Conservation (phyloP, 2,113 vertebrate species). For the Platysternon megacephalum region DNA sequence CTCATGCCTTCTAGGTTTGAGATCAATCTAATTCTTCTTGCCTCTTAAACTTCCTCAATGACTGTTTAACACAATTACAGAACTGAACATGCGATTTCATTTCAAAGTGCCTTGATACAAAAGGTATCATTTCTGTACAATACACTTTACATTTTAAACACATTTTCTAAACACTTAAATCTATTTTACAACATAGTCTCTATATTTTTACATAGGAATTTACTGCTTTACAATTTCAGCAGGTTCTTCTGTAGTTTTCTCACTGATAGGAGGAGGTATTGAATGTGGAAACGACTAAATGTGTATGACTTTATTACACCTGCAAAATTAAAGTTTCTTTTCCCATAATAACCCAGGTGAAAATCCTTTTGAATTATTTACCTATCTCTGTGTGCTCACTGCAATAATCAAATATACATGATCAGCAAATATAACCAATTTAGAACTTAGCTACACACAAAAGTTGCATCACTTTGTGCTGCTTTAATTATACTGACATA, state of each 20-base stretch:
- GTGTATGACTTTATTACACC: not conserved
- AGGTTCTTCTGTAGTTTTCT: not conserved
- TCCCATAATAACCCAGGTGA: not conserved
- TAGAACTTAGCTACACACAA: not conserved
- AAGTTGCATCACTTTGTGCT: not conserved
- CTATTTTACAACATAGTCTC: not conserved
- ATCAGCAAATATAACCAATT: not conserved
- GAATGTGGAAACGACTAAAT: constrained; percentile 34
- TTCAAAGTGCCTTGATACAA: not conserved
- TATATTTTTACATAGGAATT: not conserved
- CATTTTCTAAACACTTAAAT: not conserved
- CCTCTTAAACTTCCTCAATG: constrained; percentile 4
- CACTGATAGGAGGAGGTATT: not conserved
- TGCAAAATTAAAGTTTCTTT: not conserved
- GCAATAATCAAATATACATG: not conserved
- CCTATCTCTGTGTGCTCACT: not conserved
- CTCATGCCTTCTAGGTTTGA: not conserved
- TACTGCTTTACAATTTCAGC: not conserved
- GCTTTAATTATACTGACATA: not conserved
- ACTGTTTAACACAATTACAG: not conserved
- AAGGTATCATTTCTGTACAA: not conserved
- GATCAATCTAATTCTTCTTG: not conserved
- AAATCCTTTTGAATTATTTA: not conserved
- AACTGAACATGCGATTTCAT: not conserved
- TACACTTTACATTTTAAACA: not conserved